phyloP scores from a whole-genome alignment of 92 coral and sea anemone species.

The Phenganax subtilis region DNA sequence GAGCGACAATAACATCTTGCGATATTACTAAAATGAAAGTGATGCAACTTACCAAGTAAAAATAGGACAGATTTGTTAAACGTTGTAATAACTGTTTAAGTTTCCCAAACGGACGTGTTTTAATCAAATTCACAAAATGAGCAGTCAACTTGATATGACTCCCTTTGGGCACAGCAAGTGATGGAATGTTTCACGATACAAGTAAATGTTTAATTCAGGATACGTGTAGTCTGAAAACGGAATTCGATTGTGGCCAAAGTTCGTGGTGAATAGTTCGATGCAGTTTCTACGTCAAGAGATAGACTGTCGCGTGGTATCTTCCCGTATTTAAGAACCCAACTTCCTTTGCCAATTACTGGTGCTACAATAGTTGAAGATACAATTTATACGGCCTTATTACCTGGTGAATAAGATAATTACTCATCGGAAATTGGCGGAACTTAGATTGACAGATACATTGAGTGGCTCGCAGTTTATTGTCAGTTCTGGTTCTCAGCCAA shows the following conservation, averaged over 20 bases:
- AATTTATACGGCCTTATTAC: slow-evolving; percentile 44
- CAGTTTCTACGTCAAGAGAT: not conserved
- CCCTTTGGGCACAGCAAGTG: slow-evolving; percentile 44
- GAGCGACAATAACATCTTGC: not conserved
- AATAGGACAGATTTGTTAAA: slow-evolving; percentile 9
- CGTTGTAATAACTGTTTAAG: slow-evolving; percentile 5
- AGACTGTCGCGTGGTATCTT: slow-evolving; percentile 16
- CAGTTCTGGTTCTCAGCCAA: slow-evolving; percentile 56
- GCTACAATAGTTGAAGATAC: slow-evolving; percentile 32
- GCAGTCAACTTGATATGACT: slow-evolving; percentile 32
- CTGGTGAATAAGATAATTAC: slow-evolving; percentile 53
- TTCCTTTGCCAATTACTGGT: slow-evolving; percentile 38
- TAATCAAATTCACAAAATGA: slow-evolving; percentile 26
- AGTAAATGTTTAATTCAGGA: slow-evolving; percentile 22
- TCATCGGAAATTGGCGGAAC: slow-evolving; percentile 77
- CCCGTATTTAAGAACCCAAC: slow-evolving; percentile 36
- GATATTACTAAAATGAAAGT: slow-evolving; percentile 31
- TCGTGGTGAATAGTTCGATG: not conserved
- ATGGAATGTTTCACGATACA: slow-evolving; percentile 32
- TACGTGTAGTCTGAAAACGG: slow-evolving; percentile 3
- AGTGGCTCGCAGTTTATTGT: slow-evolving; percentile 71
- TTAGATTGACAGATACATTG: slow-evolving; percentile 77
- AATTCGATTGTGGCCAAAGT: slow-evolving; percentile 1
- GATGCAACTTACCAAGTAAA: slow-evolving; percentile 40
- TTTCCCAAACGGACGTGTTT: slow-evolving; percentile 3